These are phyloP conservation scores for Tragelaphus strepsiceros DNA, from an alignment of 2,113 vertebrate species.

Conservation along the genomic window DNA sequence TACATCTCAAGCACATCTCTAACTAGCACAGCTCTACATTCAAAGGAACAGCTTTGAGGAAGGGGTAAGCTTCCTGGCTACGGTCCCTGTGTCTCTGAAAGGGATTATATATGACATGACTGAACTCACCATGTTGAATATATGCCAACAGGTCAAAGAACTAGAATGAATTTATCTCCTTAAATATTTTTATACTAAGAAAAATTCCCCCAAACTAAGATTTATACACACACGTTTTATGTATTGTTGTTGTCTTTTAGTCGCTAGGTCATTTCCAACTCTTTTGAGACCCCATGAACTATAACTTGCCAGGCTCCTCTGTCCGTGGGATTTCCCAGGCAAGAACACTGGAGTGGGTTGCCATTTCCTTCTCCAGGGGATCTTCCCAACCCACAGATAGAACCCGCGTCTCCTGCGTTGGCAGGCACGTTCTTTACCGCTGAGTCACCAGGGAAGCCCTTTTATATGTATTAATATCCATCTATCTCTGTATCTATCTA, in stretches of 20 bases:
- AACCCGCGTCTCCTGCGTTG: not conserved
- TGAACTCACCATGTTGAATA: not conserved
- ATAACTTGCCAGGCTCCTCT: not conserved
- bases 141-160: not conserved
- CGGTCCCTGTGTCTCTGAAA: not conserved
- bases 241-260: not conserved
- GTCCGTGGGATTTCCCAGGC: not conserved
- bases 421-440: not conserved
- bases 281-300: not conserved
- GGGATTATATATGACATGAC: not conserved
- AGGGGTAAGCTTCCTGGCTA: not conserved
- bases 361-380: not conserved
- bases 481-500: not conserved
- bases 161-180: not conserved
- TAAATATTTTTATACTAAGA: conserved; percentile 5
- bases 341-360: not conserved
- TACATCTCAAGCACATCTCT: not conserved
- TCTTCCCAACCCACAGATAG: not conserved
- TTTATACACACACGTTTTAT: not conserved
- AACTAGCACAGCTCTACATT: not conserved
- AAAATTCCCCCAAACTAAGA: not conserved
- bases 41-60: not conserved
- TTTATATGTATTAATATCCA: not conserved
- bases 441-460: not conserved
- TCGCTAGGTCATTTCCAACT: not conserved